These are phyloP conservation scores for Hydropotes inermis DNA, from an alignment of 2,113 vertebrate genomes.

Conservation along the genomic window DNA sequence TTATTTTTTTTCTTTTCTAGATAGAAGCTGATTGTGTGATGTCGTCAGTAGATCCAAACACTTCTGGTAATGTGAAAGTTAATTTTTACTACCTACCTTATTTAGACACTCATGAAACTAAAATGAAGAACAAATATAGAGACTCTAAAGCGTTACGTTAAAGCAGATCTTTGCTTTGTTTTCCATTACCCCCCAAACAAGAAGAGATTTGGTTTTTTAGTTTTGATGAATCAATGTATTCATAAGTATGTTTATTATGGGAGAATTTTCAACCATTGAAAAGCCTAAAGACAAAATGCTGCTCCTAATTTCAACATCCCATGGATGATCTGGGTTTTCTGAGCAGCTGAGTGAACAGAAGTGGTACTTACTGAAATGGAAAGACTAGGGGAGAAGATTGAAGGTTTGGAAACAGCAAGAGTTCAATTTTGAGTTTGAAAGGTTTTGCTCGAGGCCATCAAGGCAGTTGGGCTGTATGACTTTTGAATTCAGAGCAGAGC, in stretches of 20 bases:
- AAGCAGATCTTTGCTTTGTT: not conserved
- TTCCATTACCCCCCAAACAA: not conserved
- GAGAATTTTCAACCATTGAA: not conserved
- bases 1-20: conserved; percentile 68
- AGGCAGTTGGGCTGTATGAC: not conserved
- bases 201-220: not conserved
- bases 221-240: not conserved
- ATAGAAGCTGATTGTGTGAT: conserved; percentile 75
- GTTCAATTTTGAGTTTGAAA: not conserved
- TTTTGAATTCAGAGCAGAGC: not conserved
- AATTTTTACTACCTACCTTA: not conserved
- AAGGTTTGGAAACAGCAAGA: not conserved
- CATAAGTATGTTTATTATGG: not conserved
- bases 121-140: not conserved
- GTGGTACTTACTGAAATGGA: not conserved
- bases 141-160: not conserved
- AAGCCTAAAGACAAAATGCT: not conserved
- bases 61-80: conserved; percentile 68
- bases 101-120: not conserved
- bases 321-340: not conserved
- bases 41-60: conserved; percentile 52
- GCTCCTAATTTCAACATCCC: not conserved
- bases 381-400: not conserved
- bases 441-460: not conserved
- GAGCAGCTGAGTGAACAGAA: not conserved